Evolutionary conservation across 2,797 vertebrate species (phyloP).

Genomic region (Girardinus metallicus): DNA sequence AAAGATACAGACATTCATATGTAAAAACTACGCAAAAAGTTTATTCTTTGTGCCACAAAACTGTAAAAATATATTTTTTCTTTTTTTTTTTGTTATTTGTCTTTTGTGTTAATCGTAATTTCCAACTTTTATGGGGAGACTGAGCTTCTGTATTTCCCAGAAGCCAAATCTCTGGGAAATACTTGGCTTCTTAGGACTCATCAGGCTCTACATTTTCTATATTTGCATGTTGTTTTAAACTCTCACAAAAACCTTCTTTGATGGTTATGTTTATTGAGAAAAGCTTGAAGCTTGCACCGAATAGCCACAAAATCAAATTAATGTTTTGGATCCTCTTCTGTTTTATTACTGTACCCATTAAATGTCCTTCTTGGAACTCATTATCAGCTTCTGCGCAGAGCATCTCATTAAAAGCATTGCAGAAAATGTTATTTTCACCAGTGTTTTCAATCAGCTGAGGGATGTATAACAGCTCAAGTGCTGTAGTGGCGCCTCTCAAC

Average conservation of each 20-base stretch:
- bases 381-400: constrained; percentile 47
- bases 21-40: neutral
- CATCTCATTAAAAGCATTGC: constrained; percentile 50
- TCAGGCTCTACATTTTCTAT: constrained; percentile 4
- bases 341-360: constrained; percentile 56
- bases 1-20: neutral
- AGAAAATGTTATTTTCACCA: constrained; percentile 56
- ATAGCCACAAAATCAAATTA: constrained; percentile 23
- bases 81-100: neutral
- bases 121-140: neutral
- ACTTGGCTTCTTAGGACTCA: neutral
- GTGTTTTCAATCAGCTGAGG: constrained; percentile 56
- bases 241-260: constrained; percentile 8
- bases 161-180: neutral
- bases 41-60: neutral
- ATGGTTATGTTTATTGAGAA: constrained; percentile 25
- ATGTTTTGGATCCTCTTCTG: constrained; percentile 32
- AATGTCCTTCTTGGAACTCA: constrained; percentile 30
- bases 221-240: constrained; percentile 27
- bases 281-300: constrained; percentile 19
- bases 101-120: neutral
- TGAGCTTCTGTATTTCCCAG: neutral
- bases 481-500: constrained; percentile 48
- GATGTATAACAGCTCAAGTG: constrained; percentile 52
- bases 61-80: neutral